Base-by-base conservation (phyloP, 2,113 vertebrate genomes). In the Balaenoptera acutorostrata region DNA sequence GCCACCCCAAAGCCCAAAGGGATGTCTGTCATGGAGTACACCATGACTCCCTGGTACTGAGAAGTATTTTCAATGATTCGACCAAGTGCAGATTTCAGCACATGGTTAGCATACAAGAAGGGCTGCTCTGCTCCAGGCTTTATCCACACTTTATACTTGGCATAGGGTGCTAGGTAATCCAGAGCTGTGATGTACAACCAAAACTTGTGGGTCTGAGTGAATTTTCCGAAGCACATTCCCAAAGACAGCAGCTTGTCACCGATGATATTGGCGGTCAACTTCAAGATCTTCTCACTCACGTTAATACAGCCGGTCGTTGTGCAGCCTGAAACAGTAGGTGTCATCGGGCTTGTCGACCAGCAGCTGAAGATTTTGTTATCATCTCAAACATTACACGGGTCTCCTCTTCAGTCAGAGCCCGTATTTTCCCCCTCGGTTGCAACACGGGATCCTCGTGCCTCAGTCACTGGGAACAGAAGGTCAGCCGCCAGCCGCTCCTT, bases 141-240 rank as follows among this genome's bases (percentile, higher is more conserved):
- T 98, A 99, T 99, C 99, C 99, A 99, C 63, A 99, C 99, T 98
- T 99, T 99, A 97, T 99, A 99, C 99, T 99, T 99, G 84, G 99
- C 99, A 25, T 99, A 99, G 0, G 99, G 99, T 0, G 99, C 99
- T 0, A 99, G 99, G 36, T 99, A 99, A 33, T 99, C 99, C 94
- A 99, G 98, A 18, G 99, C 99, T 0, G 99, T 99, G 93, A 99
- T 96, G n/a, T 99, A 99, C 86, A 99, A 98, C 7, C 99, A 99
- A 96, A 99, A 99, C 97, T 99, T 99, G 20, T 97, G 98, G 0
- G 99, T 99, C 98, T 99, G 99, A 1, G 99, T 99, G 98, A 99
- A 99, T 96, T 99, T 99, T 1, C 99, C 99, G 20, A 99, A 99
- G 98, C 99, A 99, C 7, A 99, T 99, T 9, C 99, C 99, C 46